A percentile compares a stretch with the other conserved stretches of the same genome.
Evolutionary conservation across 2,888 invertebrate species (phyloP).

Genomic region (Caenorhabditis japonica): DNA sequence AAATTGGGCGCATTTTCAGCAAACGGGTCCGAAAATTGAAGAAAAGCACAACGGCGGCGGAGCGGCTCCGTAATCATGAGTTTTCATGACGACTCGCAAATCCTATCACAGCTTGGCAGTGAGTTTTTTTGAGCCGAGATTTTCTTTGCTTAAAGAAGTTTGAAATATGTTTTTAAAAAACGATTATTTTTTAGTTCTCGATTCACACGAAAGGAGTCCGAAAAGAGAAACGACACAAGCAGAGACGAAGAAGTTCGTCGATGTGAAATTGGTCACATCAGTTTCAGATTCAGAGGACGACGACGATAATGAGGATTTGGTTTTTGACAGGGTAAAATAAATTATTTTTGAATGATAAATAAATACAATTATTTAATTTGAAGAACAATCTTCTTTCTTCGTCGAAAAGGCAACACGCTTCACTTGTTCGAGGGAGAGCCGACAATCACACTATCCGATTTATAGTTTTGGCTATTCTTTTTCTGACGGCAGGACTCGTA

Average conservation of each 20-base stretch:
- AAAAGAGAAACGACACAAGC: constrained; percentile 25
- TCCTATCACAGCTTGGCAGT: constrained; percentile 69
- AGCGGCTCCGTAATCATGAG: constrained; percentile 43
- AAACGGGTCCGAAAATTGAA: constrained; percentile 29
- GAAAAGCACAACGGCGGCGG: constrained; percentile 2
- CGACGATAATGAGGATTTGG: constrained; percentile 42
- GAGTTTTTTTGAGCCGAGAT: no score
- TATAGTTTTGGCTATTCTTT: constrained; percentile 26
- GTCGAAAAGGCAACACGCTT: constrained; percentile 28
- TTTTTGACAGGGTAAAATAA: constrained; percentile 56
- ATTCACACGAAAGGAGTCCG: constrained; percentile 65
- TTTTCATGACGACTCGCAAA: constrained; percentile 66
- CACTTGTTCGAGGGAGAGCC: constrained; percentile 33
- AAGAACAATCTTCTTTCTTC: constrained; percentile 43
- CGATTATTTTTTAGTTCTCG: constrained; percentile 59
- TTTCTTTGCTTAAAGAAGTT: no score
- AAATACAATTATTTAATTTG: neutral
- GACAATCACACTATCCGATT: constrained; percentile 43
- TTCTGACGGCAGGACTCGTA: constrained; percentile 33
- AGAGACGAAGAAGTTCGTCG: constrained; percentile 55
- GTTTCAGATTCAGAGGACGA: constrained; percentile 52
- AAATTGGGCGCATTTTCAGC: constrained; percentile 24
- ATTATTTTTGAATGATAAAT: neutral
- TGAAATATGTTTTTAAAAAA: neutral
- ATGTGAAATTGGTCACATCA: constrained; percentile 49